Evolutionary conservation across 2,888 invertebrate species (phyloP).

Genomic region (Chalcosyrphus nemorum): DNA sequence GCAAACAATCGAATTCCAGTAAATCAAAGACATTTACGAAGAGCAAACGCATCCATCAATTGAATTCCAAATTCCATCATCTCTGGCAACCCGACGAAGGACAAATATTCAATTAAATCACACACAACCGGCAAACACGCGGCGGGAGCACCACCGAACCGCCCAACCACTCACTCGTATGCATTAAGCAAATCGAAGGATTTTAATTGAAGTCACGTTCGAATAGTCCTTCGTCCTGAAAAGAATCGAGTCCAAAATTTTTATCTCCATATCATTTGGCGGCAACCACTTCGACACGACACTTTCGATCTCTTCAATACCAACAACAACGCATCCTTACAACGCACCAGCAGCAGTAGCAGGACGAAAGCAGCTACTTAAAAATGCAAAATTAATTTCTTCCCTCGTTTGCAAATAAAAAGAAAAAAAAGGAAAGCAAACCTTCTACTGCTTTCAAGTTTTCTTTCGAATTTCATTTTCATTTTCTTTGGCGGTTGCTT

Average conservation of each 20-base stretch:
- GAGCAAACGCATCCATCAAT: conserved; percentile 50
- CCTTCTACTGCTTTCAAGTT: conserved; percentile 34
- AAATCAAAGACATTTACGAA: conserved; percentile 65
- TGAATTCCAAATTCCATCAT: conserved; percentile 52
- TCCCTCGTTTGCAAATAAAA: conserved; percentile 66
- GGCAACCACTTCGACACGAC: conserved; percentile 39
- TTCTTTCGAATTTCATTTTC: conserved; percentile 36
- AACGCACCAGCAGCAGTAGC: background rate
- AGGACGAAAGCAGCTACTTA: conserved; percentile 54
- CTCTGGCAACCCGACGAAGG: conserved; percentile 22
- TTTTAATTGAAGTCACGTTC: conserved; percentile 82
- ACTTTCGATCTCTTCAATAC: conserved; percentile 14
- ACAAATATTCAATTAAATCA: conserved; percentile 70
- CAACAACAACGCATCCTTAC: conserved; percentile 6
- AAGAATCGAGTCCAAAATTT: conserved; percentile 4
- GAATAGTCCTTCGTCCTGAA: conserved; percentile 32
- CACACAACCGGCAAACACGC: conserved; percentile 10
- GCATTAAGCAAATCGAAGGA: conserved; percentile 79
- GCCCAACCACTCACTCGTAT: conserved; percentile 11
- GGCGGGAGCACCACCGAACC: background rate
- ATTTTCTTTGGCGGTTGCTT: conserved; percentile 60
- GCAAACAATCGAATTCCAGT: conserved; percentile 66
- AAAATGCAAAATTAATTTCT: conserved; percentile 73
- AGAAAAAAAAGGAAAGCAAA: conserved; percentile 30
- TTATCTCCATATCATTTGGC: conserved; percentile 42